Conservation (phyloP, 2,797 vertebrate genomes). For the Scarus forsteni region DNA sequence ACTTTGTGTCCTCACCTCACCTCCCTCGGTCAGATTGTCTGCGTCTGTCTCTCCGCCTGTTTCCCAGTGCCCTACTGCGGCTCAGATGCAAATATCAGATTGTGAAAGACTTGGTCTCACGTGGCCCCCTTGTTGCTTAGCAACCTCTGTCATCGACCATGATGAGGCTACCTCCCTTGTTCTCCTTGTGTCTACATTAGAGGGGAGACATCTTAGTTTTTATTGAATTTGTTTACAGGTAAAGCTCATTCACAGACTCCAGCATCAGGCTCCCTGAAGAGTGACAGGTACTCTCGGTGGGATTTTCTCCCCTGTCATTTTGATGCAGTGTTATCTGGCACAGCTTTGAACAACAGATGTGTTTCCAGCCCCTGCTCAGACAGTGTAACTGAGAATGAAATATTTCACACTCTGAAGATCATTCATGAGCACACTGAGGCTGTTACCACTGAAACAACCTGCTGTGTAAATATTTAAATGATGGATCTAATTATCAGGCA, state of each 20-base stretch:
- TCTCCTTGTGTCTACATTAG: slow-evolving; percentile 30
- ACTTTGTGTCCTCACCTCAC: slow-evolving; percentile 40
- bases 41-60: slow-evolving; percentile 17
- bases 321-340: slow-evolving; percentile 24
- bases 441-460: slow-evolving; percentile 10
- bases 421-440: slow-evolving; percentile 26
- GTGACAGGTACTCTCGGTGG: background rate
- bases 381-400: slow-evolving; percentile 39
- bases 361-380: slow-evolving; percentile 34
- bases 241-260: slow-evolving; percentile 41
- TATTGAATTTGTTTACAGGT: slow-evolving; percentile 35
- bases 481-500: background rate
- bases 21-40: slow-evolving; percentile 19
- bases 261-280: slow-evolving; percentile 20
- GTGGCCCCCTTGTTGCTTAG: slow-evolving; percentile 80
- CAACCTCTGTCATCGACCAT: slow-evolving; percentile 78
- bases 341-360: slow-evolving; percentile 16
- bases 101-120: slow-evolving; percentile 69
- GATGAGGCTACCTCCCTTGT: slow-evolving; percentile 41
- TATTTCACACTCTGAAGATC: slow-evolving; percentile 41
- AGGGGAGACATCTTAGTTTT: slow-evolving; percentile 44
- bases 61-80: slow-evolving; percentile 31
- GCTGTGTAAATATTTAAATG: slow-evolving; percentile 21
- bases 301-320: slow-evolving; percentile 24
- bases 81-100: slow-evolving; percentile 76